These are phyloP conservation scores for Philaenus spumarius DNA, from an alignment of 1,140 invertebrate genomes.

Conservation along the genomic window DNA sequence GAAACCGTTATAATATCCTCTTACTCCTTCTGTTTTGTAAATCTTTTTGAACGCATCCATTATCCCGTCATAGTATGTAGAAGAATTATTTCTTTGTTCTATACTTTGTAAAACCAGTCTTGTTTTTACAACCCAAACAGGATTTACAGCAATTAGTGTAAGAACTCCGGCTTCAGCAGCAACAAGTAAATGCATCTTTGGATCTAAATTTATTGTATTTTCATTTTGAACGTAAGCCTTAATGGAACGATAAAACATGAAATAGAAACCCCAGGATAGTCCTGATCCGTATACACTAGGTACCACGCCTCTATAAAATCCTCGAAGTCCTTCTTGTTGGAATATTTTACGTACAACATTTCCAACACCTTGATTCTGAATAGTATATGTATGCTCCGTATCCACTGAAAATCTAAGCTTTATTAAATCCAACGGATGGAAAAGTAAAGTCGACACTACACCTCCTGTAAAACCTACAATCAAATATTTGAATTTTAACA, in stretches of 20 bases:
- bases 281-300: constrained; percentile 94
- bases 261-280: constrained; percentile 95
- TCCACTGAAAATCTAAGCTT: constrained; percentile 95
- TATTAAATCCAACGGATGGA: constrained; percentile 89
- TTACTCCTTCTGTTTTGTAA: constrained; percentile 80
- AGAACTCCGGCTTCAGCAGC: constrained; percentile 86
- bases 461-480: constrained; percentile 92
- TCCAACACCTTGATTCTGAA: constrained; percentile 81
- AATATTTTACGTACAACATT: constrained; percentile 71
- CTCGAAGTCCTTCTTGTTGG: constrained; percentile 76
- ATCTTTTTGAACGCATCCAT: constrained; percentile 84
- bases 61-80: constrained; percentile 74
- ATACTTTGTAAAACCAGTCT: constrained; percentile 76
- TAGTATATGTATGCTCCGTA: too few relatives aligned
- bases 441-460: constrained; percentile 79
- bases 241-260: constrained; percentile 91
- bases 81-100: constrained; percentile 36
- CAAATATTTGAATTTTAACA: too few relatives aligned
- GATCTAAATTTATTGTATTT: constrained; percentile 68
- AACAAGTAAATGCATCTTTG: constrained; percentile 78
- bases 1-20: constrained; percentile 93
- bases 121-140: constrained; percentile 95
- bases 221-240: constrained; percentile 84
- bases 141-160: constrained; percentile 88
- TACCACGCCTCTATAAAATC: constrained; percentile 90